Percentiles rank a stretch among this genome's conserved stretches.
Evolutionary conservation across 2,797 vertebrate genomes (phyloP).

Genomic region (Sylvilagus floridanus): DNA sequence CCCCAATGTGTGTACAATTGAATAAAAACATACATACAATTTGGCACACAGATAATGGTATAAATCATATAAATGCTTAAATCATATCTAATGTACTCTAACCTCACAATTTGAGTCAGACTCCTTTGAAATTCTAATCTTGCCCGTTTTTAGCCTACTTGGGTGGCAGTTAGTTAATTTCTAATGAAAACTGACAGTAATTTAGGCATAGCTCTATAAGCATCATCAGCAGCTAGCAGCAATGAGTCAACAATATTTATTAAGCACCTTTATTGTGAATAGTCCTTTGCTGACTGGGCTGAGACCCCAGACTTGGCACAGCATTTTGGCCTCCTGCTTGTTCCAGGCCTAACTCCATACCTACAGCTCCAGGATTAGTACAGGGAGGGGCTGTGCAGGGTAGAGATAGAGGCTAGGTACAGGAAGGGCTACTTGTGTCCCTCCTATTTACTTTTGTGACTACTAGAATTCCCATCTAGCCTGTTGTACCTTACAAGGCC

Average conservation of each 20-base stretch:
- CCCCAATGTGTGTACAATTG: slow-evolving; percentile 19
- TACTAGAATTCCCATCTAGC: slow-evolving; percentile 46
- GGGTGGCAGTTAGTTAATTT: slow-evolving; percentile 62
- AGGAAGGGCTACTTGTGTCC: background rate
- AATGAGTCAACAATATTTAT: slow-evolving; percentile 67
- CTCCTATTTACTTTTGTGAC: slow-evolving; percentile 55
- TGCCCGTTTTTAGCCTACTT: slow-evolving; percentile 58
- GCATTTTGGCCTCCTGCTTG: slow-evolving; percentile 36
- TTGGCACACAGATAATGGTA: slow-evolving; percentile 55
- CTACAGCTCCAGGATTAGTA: slow-evolving; percentile 7
- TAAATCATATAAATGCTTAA: slow-evolving; percentile 46
- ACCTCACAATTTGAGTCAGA: slow-evolving; percentile 70
- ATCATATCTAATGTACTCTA: slow-evolving; percentile 62
- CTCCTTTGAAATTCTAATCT: slow-evolving; percentile 69
- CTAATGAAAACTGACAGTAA: slow-evolving; percentile 68
- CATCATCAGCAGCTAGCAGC: slow-evolving; percentile 52
- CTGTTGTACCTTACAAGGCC: slow-evolving; percentile 59
- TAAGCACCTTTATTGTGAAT: slow-evolving; percentile 34
- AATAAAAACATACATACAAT: slow-evolving; percentile 57
- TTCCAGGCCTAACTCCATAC: background rate
- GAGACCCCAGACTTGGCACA: background rate
- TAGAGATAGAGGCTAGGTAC: background rate
- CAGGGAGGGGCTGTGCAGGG: background rate
- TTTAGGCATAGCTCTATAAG: slow-evolving; percentile 49
- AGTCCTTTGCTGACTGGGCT: slow-evolving; percentile 40